Evolutionary conservation across 1,140 invertebrate genomes (phyloP).

Genomic region (Riptortus pedestris): DNA sequence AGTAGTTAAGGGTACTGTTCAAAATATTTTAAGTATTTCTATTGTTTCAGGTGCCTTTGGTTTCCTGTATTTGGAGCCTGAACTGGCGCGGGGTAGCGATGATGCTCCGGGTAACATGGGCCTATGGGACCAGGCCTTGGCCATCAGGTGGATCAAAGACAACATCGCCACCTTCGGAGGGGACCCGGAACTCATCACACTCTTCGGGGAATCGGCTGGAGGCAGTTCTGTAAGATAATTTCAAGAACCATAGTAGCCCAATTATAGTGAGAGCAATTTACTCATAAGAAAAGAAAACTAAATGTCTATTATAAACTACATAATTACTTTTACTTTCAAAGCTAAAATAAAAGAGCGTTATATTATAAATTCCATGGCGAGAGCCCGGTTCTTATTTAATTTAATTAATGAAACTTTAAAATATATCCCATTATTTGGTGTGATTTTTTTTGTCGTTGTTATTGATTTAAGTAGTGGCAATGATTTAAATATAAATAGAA

Average conservation of each 20-base stretch:
- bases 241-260: neutral
- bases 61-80: conserved; percentile 60
- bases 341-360: too few species aligned
- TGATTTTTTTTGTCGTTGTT: too few species aligned
- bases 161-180: conserved; percentile 87
- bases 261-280: neutral
- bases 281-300: neutral
- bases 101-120: conserved; percentile 63
- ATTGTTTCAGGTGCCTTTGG: conserved; percentile 57
- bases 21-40: too few species aligned
- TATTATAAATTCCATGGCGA: too few species aligned
- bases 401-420: too few species aligned
- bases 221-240: conserved; percentile 64
- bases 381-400: too few species aligned
- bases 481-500: too few species aligned
- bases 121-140: conserved; percentile 81
- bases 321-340: too few species aligned
- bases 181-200: conserved; percentile 79
- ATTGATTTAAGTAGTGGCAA: too few species aligned
- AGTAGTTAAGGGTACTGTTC: too few species aligned
- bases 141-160: conserved; percentile 82
- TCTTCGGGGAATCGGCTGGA: conserved; percentile 89
- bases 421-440: too few species aligned
- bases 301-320: neutral
- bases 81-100: conserved; percentile 35